A percentile compares a stretch with the other conserved stretches of the same genome.
These are phyloP conservation scores for Cerceris rybyensis DNA, from an alignment of 2,888 invertebrate species.

Conservation along the genomic window DNA sequence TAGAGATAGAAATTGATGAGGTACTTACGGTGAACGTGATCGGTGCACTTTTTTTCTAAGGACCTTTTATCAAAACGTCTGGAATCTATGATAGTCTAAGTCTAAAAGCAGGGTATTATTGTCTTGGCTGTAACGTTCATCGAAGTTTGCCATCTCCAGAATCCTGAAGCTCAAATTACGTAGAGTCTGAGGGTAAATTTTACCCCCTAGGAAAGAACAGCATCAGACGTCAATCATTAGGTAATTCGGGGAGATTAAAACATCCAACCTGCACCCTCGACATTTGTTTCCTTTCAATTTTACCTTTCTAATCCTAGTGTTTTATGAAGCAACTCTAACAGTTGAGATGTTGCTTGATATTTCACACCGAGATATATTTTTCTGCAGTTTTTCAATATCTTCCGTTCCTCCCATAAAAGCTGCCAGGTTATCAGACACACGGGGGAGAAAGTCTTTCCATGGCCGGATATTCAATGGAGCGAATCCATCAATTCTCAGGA, in stretches of 20 bases:
- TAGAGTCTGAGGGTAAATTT: slow-evolving; percentile 42
- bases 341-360: not conserved
- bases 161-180: slow-evolving; percentile 45
- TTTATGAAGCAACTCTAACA: not conserved
- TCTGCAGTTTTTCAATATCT: not conserved
- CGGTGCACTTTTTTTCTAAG: too few species aligned
- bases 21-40: too few species aligned
- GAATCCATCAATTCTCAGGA: slow-evolving; percentile 70
- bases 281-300: not conserved
- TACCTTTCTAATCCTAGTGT: slow-evolving; percentile 5
- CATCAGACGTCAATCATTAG: slow-evolving; percentile 74
- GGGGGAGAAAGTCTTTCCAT: slow-evolving; percentile 61
- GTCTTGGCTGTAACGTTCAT: too few species aligned
- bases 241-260: slow-evolving; percentile 75
- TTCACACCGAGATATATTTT: not conserved
- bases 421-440: slow-evolving; percentile 50
- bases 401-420: slow-evolving; percentile 33
- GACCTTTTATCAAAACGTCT: too few species aligned
- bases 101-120: too few species aligned
- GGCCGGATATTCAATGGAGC: slow-evolving; percentile 71
- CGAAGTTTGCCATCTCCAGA: slow-evolving; percentile 47
- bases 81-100: too few species aligned
- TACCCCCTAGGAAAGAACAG: slow-evolving; percentile 42
- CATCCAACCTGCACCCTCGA: slow-evolving; percentile 36
- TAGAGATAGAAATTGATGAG: too few species aligned